A percentile compares a stretch with the other conserved stretches of the same genome.
Evolutionary conservation across 2,888 invertebrate species (phyloP).

Genomic region (Ommatoiulus sabulosus): DNA sequence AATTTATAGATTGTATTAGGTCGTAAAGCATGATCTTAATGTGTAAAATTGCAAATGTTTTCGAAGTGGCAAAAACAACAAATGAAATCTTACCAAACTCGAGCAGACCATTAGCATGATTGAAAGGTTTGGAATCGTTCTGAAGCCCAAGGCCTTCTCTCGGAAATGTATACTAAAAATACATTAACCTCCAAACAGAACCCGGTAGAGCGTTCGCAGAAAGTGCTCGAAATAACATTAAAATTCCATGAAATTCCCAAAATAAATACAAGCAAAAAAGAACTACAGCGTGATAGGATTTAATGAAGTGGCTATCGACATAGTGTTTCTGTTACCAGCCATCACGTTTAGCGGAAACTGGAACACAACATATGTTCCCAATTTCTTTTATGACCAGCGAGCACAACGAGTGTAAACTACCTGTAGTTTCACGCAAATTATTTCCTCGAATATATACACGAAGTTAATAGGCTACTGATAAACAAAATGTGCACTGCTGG

Average conservation of each 20-base stretch:
- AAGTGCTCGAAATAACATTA: not conserved
- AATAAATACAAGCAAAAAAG: not conserved
- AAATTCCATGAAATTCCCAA: not conserved
- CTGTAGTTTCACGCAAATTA: not conserved
- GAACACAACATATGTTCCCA: constrained; percentile 6
- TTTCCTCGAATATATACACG: not conserved
- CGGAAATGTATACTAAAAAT: not conserved
- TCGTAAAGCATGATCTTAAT: no score
- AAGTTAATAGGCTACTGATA: not conserved
- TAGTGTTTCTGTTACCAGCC: not conserved
- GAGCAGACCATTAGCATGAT: not conserved
- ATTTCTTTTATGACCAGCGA: not conserved
- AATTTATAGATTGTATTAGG: no score
- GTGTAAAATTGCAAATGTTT: no score
- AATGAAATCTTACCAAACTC: not conserved
- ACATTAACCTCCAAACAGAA: constrained; percentile 29
- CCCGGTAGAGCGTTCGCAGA: not conserved
- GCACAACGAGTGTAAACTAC: not conserved
- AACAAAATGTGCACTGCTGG: not conserved
- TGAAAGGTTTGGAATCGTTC: not conserved
- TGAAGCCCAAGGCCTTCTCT: not conserved
- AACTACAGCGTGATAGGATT: not conserved
- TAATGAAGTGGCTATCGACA: constrained; percentile 10
- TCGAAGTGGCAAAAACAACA: no score
- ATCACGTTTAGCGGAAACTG: not conserved